Percentiles rank a stretch among this genome's conserved stretches.
Conservation (phyloP, 2,888 invertebrate genomes). For the Rhagonycha lutea region DNA sequence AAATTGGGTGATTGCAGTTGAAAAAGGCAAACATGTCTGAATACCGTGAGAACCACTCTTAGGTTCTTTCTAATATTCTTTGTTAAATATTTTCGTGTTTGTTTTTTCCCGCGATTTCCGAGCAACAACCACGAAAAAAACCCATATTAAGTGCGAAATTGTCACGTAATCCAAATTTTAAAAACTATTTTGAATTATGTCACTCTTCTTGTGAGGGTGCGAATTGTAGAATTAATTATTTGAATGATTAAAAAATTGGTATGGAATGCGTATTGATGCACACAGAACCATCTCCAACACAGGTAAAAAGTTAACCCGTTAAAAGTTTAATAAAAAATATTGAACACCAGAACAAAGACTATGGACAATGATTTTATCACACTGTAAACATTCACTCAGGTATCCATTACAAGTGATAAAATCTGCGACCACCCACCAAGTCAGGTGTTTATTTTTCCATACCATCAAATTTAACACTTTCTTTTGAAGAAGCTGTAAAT, state of each 20-base stretch:
- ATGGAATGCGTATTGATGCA: not conserved
- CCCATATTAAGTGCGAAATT: too few species aligned
- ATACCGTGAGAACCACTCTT: not conserved
- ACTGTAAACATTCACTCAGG: constrained; percentile 19
- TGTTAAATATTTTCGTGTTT: too few species aligned
- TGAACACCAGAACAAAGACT: not conserved
- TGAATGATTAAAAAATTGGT: not conserved
- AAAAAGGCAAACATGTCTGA: not conserved
- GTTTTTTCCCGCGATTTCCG: too few species aligned
- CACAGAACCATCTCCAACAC: not conserved
- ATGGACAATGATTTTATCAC: not conserved
- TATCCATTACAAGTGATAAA: constrained; percentile 21
- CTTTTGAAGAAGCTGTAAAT: not conserved
- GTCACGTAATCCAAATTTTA: too few species aligned
- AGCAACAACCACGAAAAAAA: too few species aligned
- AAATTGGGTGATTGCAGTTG: not conserved
- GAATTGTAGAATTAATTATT: not conserved
- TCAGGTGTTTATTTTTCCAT: constrained; percentile 22
- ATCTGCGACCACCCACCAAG: constrained; percentile 25
- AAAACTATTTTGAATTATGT: too few species aligned
- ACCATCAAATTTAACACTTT: not conserved
- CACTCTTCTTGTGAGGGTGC: too few species aligned
- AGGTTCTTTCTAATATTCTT: too few species aligned
- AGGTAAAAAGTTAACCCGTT: not conserved
- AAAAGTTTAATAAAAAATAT: not conserved